Base-by-base conservation (phyloP, 2,888 invertebrate genomes). In the Meloe dianella region DNA sequence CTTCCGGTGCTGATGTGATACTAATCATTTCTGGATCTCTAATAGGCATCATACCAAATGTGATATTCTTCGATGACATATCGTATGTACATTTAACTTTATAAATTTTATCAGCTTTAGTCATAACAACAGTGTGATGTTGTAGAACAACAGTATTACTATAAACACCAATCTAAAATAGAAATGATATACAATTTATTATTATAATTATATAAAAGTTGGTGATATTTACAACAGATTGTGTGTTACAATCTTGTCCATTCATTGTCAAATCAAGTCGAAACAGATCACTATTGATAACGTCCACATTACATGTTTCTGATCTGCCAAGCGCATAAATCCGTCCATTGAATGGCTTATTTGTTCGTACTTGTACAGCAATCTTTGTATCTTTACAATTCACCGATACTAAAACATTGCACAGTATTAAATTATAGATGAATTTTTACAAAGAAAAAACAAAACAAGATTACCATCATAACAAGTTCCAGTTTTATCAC, bases 41-140 rank as follows among this genome's bases (percentile, higher is more conserved):
- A 85, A 96, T 95, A 72, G 96, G 96, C 92, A 96, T 95, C 96
- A 96, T 96, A 86, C 96, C 96, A 86, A 96, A 96, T 38, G 96
- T 96, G 77, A 96, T 95, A 84, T 96, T 96, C 87, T 95, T 95
- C 22, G 96, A 95, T 73, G 95, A 94, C 93, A 96, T 96, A 83
- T 96, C 96, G 84, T 96, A 96, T 7, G 96, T 96, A 82, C 96
- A 96, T 83, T 96, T 95, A 67, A 96, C 95, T 86, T 96, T 96
- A 88, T 96, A 96, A 82, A 96, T 96, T 84, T 96, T 96, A 83
- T 96, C 96, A 4, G 96, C 96, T 84, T 96, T 96, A 64, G 96
- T 96, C 95, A 96, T 96, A 38, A 96, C 96, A 29, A 96, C 95
- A 82, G 95, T 96, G 85, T 96, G 96, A 81, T 96, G 96, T 84